Base-by-base conservation (phyloP, 2,113 vertebrate genomes). In the Solea senegalensis region DNA sequence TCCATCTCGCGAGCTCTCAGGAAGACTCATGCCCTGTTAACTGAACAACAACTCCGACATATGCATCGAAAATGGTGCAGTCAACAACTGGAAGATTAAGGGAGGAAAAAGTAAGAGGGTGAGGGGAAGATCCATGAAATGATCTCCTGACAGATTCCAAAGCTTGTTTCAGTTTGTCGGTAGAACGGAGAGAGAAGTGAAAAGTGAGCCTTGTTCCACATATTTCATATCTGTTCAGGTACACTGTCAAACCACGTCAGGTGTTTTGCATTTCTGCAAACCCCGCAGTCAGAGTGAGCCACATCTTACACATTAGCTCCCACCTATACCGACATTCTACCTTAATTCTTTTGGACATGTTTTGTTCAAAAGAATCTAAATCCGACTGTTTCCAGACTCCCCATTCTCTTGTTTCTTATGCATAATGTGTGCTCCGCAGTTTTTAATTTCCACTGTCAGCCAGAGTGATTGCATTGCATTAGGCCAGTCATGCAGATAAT, bases 1-100 rank as follows among this genome's bases (percentile, higher is more conserved):
- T 88, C 85, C 74, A 87, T 91, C 80, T 86, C 74, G 51, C 74
- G 56, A 72, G 78, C 58, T 74, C 72, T 83, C 69, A 68, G 72
- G 57, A 71, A 67, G 51, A 67, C 77, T 77, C 26, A 9, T 43
- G 40, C 53, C 58, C 69, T 50, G 41, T 72, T 72, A 80, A 85
- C 26, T 64, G 14, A 74, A 64, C 3, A 76, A 60, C 34, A 63
- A 75, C 46, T 28, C 55, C 26, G 15, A 12, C 69, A 66, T 58
- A 51, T 57, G 48, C 53, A 34, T 34, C 34, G 0, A 34, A 34
- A 1, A 34, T 34, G 34, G 34, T 34, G 34, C 3, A 48, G 45
- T n/a, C 7, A 49, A 52, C n/a, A 67, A 67, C 27, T 1, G 13
- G 44, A 51, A 41, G 54, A 52, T 16, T 14, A 12, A 26, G 28